Evolutionary conservation across 2,888 invertebrate species (phyloP), one percentile per base, ranked within the genome.

Genomic region (Anticlea derivata): DNA sequence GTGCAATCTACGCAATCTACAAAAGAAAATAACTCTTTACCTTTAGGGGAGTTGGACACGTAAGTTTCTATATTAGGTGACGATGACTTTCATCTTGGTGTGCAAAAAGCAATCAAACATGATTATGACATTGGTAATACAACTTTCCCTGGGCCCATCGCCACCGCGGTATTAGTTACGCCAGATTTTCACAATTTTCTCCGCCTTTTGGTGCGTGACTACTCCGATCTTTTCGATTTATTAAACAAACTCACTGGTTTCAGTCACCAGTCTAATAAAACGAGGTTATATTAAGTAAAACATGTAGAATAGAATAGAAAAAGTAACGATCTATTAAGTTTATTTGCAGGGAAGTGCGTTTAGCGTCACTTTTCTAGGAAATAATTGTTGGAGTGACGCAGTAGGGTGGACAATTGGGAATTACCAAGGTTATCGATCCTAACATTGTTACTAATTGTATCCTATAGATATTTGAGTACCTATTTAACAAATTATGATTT

Each of bases 101-200:
- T 45, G 60, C 56, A 65, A 60, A 62, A 63, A 63, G 51, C 54
- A 70, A 69, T 64, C 64, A 64, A 60, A 58, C 35, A 39, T 41
- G 40, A 58, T 63, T 62, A 62, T 49, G 55, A 68, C 62, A 60
- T 64, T 54, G 55, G 53, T 53, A 60, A 61, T 63, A 55, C 49
- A 34, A 77, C 75, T 77, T 78, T 76, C 78, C 60, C 78, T 59
- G 45, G 46, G 60, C 65, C 70, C 71, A 75, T 68, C 65, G 68
- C 53, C 50, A 48, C 60, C 61, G 47, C 66, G 57, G 52, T 60
- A 77, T 83, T 80, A 80, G 83, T 79, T 75, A 64, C 83, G 81
- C 71, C 67, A 80, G 66, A 78, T 83, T 85, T 86, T 75, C 75
- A 71, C 77, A 72, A 75, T 84, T 83, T 81, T 78, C 80, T 66